Evolutionary conservation across 2,113 vertebrate species (phyloP).

Genomic region (Chamaea fasciata): DNA sequence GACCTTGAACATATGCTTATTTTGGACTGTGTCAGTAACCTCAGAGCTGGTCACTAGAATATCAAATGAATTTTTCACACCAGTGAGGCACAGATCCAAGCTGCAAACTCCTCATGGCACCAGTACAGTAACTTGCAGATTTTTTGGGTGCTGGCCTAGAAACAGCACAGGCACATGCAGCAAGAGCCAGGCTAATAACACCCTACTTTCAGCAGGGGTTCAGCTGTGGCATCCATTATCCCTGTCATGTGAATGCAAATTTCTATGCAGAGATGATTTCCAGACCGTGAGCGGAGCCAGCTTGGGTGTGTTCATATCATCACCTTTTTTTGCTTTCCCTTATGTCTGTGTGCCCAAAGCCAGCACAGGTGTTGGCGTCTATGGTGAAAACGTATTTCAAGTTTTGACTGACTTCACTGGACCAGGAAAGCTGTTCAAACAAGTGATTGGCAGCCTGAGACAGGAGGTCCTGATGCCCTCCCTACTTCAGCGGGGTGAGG

Average conservation of each 20-base stretch:
- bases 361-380: neutral
- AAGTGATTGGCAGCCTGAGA: neutral
- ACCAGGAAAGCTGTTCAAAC: neutral
- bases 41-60: neutral
- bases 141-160: conserved; percentile 40
- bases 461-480: neutral
- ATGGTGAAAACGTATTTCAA: neutral
- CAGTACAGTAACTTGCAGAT: conserved; percentile 17
- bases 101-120: neutral
- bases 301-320: neutral
- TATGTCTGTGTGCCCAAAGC: neutral
- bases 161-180: conserved; percentile 23
- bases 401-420: neutral
- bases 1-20: neutral
- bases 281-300: neutral
- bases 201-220: conserved; percentile 38
- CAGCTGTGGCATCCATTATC: conserved; percentile 40
- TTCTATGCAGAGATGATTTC: conserved; percentile 29
- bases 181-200: conserved; percentile 43
- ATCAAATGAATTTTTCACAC: neutral
- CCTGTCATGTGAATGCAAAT: conserved; percentile 39
- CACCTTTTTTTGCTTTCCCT: neutral
- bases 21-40: neutral
- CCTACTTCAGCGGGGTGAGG: neutral
- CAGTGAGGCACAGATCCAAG: neutral